These are phyloP conservation scores for Rhipidura dahli DNA, from an alignment of 2,113 vertebrate genomes.

Conservation along the genomic window DNA sequence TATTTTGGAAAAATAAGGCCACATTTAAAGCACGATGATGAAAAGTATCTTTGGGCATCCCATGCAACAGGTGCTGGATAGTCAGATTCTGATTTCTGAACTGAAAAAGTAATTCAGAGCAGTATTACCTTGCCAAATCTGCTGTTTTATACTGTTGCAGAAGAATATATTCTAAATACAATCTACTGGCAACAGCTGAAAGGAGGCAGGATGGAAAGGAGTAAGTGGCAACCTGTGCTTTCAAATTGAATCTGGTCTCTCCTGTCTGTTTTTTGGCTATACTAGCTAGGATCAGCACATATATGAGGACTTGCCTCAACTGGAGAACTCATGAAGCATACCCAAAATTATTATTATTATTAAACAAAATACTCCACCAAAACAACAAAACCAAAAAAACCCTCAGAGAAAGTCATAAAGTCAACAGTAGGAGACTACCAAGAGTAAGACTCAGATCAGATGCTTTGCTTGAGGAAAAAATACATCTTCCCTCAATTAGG, in stretches of 20 bases:
- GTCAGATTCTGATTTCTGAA: neutral
- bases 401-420: neutral
- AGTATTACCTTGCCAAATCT: neutral
- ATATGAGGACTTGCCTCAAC: neutral
- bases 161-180: neutral
- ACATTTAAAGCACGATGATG: neutral
- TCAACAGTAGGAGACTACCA: neutral
- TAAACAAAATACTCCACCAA: neutral
- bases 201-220: neutral
- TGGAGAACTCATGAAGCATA: neutral
- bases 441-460: neutral
- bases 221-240: neutral
- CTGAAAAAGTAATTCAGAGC: neutral
- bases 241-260: neutral
- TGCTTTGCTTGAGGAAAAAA: neutral
- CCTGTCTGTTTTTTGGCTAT: neutral
- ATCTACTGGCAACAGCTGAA: neutral
- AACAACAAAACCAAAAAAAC: neutral
- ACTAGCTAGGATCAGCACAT: neutral
- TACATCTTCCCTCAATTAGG: neutral
- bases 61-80: neutral
- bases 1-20: neutral
- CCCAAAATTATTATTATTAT: neutral
- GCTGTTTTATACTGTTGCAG: neutral
- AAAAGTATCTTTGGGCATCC: neutral